Base-by-base conservation (phyloP, 2,113 vertebrate species). In the Alethe castanea region DNA sequence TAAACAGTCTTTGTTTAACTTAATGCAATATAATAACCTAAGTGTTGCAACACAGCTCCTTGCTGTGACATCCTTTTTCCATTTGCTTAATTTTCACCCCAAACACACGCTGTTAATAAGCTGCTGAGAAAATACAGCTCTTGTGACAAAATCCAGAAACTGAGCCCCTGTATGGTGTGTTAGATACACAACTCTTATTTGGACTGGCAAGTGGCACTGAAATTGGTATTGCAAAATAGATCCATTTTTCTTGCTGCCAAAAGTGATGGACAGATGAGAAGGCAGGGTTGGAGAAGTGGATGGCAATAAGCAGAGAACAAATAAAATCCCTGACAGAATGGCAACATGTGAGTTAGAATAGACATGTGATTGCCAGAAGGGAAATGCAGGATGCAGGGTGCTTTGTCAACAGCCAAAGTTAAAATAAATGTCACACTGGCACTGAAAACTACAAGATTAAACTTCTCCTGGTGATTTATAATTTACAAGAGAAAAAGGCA, bases 61-160 rank as follows among this genome's bases (percentile, higher is more conserved):
- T 94, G 92, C 92, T 94, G 90, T 97, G 95, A 96, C 96, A 96
- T 95, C 94, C 87, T 96, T 97, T 94, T 93, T 96, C 96, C 95
- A 96, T 96, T 96, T 97, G 94, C 89, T 94, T 95, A 88, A 95
- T 94, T 97, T 96, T 91, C 94, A 81, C 95, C 95, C 94, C 80
- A 95, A 95, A 95, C 65, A 94, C 93, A 94, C 52, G 69, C 94
- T 93, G 90, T 96, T 97, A 97, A 97, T 95, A 96, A 97, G 92
- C 95, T 95, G 95, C 86, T 95, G 94, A 95, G 94, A 94, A 96
- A 96, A 96, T 79, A 92, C 70, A 92, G 94, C 60, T 95, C 96
- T 93, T 78, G 82, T 96, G 97, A 96, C 94, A 96, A 92, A 97
- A 86, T 81, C 94, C 97, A 97, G 97, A 97, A 96, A 90, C 89